phyloP scores from a whole-genome alignment of 1,140 invertebrate genomes.

The Calliopsis andreniformis region DNA sequence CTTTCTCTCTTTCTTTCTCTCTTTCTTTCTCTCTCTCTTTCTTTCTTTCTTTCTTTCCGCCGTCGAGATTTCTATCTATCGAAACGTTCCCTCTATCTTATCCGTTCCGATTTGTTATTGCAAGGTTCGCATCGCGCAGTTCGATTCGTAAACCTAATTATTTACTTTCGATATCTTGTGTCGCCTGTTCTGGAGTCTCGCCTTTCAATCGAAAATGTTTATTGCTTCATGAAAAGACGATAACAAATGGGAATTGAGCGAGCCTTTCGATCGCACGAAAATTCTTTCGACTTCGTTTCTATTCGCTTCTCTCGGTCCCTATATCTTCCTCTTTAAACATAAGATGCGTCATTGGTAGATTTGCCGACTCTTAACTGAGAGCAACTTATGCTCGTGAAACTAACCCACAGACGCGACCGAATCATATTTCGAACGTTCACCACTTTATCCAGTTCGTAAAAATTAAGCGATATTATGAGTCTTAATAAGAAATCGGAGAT shows the following conservation, averaged over 20 bases:
- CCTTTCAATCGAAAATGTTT: constrained; percentile 14
- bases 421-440: too few species aligned
- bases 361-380: too few species aligned
- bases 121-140: not conserved
- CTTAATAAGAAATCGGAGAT: too few species aligned
- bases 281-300: not conserved
- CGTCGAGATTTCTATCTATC: too few species aligned
- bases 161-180: constrained; percentile 12
- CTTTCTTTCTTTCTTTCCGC: not conserved
- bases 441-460: too few species aligned
- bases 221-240: constrained; percentile 1
- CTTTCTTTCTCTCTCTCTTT: not conserved
- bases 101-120: constrained; percentile 37
- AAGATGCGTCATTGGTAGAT: too few species aligned
- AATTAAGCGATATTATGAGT: too few species aligned
- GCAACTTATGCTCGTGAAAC: too few species aligned
- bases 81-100: constrained; percentile 31
- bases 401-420: too few species aligned
- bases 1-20: not conserved
- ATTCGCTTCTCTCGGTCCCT: too few species aligned
- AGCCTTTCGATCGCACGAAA: constrained; percentile 40
- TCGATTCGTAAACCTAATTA: not conserved
- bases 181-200: not conserved
- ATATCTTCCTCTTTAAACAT: too few species aligned
- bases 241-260: not conserved